Percentiles rank a stretch among this genome's conserved stretches.
These are phyloP conservation scores for Spodoptera littoralis DNA, from an alignment of 2,888 invertebrate genomes.

Conservation along the genomic window DNA sequence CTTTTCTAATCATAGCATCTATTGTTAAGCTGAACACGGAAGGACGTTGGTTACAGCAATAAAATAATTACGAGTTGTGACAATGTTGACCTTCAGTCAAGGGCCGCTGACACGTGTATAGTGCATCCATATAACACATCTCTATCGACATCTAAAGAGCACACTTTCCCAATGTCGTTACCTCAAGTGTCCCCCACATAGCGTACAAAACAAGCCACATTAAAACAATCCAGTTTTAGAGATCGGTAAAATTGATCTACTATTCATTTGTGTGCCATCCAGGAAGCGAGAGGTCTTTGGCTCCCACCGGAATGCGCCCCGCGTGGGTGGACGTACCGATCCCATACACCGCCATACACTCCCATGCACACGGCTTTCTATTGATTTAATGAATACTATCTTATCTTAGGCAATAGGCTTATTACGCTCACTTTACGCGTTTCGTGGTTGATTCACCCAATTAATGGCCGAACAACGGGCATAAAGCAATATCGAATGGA, in stretches of 20 bases:
- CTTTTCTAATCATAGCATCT: too few species aligned
- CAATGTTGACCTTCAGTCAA: conserved; percentile 17
- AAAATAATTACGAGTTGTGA: conserved; percentile 12
- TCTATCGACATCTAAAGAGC: conserved; percentile 4
- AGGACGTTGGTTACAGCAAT: conserved; percentile 1
- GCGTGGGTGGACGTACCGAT: conserved; percentile 75
- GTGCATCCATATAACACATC: conserved; percentile 6
- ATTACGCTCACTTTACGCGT: conserved; percentile 75
- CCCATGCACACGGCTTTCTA: conserved; percentile 83
- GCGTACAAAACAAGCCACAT: conserved; percentile 49
- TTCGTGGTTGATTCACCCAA: conserved; percentile 59
- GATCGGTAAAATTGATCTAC: conserved; percentile 68
- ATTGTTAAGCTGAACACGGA: conserved; percentile 3
- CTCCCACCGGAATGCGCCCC: conserved; percentile 83
- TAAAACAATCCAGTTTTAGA: conserved; percentile 63
- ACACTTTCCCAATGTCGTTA: conserved; percentile 38
- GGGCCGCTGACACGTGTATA: conserved; percentile 20
- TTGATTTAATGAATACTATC: conserved; percentile 87
- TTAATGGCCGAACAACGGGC: conserved; percentile 36
- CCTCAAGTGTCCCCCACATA: conserved; percentile 46
- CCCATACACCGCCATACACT: conserved; percentile 65
- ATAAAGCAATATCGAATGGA: conserved; percentile 30
- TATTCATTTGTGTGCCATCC: conserved; percentile 76
- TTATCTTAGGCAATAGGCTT: conserved; percentile 83
- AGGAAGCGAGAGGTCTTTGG: conserved; percentile 87